Percentiles rank a stretch among this genome's conserved stretches.
Conservation (phyloP, 2,888 invertebrate genomes). For the Tachina lurida region DNA sequence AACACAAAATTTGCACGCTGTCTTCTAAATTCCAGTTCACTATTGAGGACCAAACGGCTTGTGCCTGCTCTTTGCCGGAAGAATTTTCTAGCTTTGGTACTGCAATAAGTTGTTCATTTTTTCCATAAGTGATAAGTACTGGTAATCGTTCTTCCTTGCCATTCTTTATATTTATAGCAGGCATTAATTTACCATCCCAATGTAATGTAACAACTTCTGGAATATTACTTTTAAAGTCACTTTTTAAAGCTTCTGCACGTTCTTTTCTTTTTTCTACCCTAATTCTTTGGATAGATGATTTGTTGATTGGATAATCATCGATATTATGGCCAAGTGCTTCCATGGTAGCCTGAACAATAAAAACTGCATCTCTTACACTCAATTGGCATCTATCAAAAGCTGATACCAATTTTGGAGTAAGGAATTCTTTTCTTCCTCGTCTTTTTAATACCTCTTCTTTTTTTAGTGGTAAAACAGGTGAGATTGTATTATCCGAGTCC, state of each 20-base stretch:
- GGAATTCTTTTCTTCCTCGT: neutral
- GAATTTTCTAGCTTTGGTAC: conserved; percentile 1
- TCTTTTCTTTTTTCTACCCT: neutral
- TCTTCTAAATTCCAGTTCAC: conserved; percentile 13
- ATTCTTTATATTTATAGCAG: conserved; percentile 11
- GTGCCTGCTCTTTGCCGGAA: neutral
- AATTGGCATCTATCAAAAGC: no score
- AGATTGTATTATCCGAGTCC: neutral
- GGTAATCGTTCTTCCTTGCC: conserved; percentile 14
- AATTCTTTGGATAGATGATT: conserved; percentile 17
- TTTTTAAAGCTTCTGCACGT: neutral
- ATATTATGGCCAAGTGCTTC: neutral
- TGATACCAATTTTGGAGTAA: neutral
- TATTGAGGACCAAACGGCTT: neutral
- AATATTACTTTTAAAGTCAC: neutral
- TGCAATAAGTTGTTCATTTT: conserved; percentile 13
- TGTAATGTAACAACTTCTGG: conserved; percentile 13
- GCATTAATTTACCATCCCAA: conserved; percentile 28
- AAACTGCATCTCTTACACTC: neutral
- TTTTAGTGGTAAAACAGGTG: neutral
- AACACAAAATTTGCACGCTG: conserved; percentile 3
- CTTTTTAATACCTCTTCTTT: no score
- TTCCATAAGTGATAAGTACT: neutral
- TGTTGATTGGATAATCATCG: conserved; percentile 5
- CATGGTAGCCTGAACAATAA: neutral